Conservation (phyloP, 2,113 vertebrate species). For the Ceyx melanurus region DNA sequence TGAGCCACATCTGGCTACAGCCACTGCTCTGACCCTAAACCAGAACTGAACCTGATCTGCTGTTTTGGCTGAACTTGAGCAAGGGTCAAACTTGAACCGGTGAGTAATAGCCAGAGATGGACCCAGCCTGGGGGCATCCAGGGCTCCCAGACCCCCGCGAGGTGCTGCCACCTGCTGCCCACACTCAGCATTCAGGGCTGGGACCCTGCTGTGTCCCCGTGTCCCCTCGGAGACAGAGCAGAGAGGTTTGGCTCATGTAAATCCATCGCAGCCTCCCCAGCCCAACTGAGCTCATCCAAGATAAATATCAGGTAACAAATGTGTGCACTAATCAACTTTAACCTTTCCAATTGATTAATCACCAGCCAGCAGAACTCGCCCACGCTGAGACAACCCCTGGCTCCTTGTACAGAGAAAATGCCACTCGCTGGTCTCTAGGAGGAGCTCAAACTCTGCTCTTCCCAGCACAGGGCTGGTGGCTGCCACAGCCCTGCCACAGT, state of each 20-base stretch:
- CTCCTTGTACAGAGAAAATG: neutral
- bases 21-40: neutral
- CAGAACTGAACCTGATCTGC: neutral
- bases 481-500: neutral
- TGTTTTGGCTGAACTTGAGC: neutral
- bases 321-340: neutral
- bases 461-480: neutral
- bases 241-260: neutral
- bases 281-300: neutral
- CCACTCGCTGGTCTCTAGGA: neutral
- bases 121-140: neutral
- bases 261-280: neutral
- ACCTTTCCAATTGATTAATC: too few species aligned
- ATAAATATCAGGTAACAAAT: neutral
- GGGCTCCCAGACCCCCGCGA: rapidly evolving
- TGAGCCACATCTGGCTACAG: neutral
- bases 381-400: rapidly evolving
- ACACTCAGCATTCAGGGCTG: rapidly evolving
- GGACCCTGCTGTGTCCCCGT: rapidly evolving
- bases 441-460: slow-evolving; percentile 24
- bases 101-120: neutral
- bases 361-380: neutral
- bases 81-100: neutral
- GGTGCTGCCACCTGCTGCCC: neutral
- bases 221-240: neutral